These are phyloP conservation scores for Hippocampus barbouri DNA, from an alignment of 2,113 vertebrate genomes.

Conservation along the genomic window DNA sequence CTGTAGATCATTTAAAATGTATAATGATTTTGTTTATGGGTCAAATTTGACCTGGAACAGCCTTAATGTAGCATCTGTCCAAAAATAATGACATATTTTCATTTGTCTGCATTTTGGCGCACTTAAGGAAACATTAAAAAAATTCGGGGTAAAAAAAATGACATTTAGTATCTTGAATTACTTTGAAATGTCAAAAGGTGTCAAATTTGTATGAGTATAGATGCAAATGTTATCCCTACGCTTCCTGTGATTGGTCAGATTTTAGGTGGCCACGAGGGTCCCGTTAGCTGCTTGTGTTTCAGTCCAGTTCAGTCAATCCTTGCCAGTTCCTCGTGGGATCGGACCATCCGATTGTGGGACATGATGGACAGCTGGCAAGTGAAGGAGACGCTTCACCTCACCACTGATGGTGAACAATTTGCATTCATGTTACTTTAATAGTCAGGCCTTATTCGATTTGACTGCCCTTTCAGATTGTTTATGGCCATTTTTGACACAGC, in stretches of 20 bases:
- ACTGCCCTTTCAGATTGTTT: background rate
- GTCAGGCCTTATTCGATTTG: background rate
- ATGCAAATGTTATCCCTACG: background rate
- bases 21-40: too few relatives aligned
- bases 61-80: too few relatives aligned
- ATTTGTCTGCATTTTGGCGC: too few relatives aligned
- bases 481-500: background rate
- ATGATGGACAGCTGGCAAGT: conserved; percentile 96
- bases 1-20: too few relatives aligned
- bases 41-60: too few relatives aligned
- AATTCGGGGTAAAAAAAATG: too few relatives aligned
- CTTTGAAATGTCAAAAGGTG: too few relatives aligned
- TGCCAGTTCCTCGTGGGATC: conserved; percentile 94
- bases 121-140: too few relatives aligned
- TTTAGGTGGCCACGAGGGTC: conserved; percentile 88
- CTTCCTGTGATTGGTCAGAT: conserved; percentile 67
- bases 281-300: conserved; percentile 86
- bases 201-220: background rate
- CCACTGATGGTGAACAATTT: conserved; percentile 79
- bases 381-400: conserved; percentile 82
- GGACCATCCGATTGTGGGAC: conserved; percentile 90
- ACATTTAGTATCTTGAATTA: too few relatives aligned
- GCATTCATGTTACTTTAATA: background rate
- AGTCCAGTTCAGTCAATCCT: conserved; percentile 84
- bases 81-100: too few relatives aligned